phyloP scores from a whole-genome alignment of 2,888 invertebrate genomes.

The Pristionchus mayeri region DNA sequence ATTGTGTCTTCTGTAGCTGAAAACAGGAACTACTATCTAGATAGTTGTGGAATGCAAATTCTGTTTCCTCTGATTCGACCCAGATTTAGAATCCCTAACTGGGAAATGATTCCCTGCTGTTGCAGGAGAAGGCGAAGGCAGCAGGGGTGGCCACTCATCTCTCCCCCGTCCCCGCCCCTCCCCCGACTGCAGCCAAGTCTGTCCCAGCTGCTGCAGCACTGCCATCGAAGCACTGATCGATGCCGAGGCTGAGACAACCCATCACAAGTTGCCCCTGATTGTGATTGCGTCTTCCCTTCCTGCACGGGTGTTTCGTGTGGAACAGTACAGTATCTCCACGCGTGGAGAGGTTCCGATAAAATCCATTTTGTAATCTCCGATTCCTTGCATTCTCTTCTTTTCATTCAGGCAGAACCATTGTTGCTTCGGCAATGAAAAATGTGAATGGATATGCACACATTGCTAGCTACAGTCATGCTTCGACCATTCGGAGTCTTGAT shows the following conservation, averaged over 20 bases:
- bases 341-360: conserved; percentile 1
- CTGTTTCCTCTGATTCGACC: too few species aligned
- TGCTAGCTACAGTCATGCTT: too few species aligned
- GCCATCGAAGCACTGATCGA: neutral
- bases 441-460: too few species aligned
- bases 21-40: neutral
- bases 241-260: neutral
- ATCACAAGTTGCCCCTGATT: conserved; percentile 27
- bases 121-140: conserved; percentile 19
- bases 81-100: too few species aligned
- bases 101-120: neutral
- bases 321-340: neutral
- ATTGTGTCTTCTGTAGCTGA: too few species aligned
- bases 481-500: too few species aligned
- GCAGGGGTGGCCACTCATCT: neutral
- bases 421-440: too few species aligned
- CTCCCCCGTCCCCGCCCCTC: neutral
- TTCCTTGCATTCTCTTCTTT: neutral
- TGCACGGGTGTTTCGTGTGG: neutral
- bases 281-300: neutral
- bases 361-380: too few species aligned
- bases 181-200: conserved; percentile 8
- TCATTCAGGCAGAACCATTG: too few species aligned
- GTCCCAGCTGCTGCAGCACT: conserved; percentile 35
- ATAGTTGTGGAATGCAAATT: too few species aligned